Conservation (phyloP, 1,140 invertebrate genomes). For the Philaenus spumarius region DNA sequence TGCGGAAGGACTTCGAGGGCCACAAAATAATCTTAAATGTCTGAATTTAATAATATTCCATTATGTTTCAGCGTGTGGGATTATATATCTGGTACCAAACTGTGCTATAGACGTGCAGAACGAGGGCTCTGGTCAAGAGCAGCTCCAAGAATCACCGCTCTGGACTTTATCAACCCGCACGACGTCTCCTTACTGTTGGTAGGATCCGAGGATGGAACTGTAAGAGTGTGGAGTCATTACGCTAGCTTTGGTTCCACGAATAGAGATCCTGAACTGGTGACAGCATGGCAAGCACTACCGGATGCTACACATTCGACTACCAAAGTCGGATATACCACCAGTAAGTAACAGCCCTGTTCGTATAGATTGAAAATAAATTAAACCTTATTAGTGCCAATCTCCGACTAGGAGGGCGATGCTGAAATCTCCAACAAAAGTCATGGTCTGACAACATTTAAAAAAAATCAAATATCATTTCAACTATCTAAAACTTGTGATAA, state of each 20-base stretch:
- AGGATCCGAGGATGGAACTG: constrained; percentile 68
- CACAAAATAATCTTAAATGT: too few species aligned
- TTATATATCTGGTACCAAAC: constrained; percentile 56
- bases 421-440: too few species aligned
- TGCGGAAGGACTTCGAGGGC: too few species aligned
- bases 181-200: constrained; percentile 64
- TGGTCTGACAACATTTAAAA: too few species aligned
- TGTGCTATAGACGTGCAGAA: constrained; percentile 46
- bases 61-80: constrained; percentile 57
- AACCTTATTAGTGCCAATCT: too few species aligned
- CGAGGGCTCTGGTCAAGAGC: constrained; percentile 34
- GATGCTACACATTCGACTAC: neutral
- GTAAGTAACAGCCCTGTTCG: too few species aligned
- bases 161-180: constrained; percentile 87
- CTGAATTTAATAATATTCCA: too few species aligned
- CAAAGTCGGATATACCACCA: neutral
- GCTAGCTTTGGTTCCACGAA: constrained; percentile 18
- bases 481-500: too few species aligned
- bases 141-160: constrained; percentile 59
- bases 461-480: too few species aligned
- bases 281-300: constrained; percentile 74
- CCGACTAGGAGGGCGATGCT: too few species aligned
- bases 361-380: too few species aligned
- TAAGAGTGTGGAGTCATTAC: constrained; percentile 58
- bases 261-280: constrained; percentile 57